These are phyloP conservation scores for Drosophila recens DNA, from an alignment of 2,888 invertebrate species.

Conservation along the genomic window DNA sequence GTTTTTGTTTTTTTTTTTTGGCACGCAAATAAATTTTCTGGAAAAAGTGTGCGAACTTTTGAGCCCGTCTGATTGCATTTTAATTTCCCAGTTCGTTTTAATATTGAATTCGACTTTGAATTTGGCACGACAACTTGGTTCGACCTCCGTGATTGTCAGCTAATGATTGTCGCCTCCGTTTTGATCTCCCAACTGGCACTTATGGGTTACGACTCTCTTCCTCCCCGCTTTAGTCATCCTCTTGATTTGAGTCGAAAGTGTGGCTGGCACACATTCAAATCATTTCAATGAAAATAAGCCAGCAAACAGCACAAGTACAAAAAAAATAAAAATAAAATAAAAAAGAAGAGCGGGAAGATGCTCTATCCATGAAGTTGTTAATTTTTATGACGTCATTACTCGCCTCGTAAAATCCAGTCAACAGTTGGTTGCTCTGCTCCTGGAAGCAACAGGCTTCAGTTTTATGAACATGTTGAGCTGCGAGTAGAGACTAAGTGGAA, in stretches of 20 bases:
- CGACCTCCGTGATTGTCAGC: slow-evolving; percentile 42
- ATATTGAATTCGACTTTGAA: slow-evolving; percentile 38
- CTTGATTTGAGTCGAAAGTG: slow-evolving; percentile 28
- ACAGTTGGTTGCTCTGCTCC: slow-evolving; percentile 79
- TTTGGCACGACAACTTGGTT: slow-evolving; percentile 31
- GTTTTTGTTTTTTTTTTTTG: slow-evolving; percentile 35
- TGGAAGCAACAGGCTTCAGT: slow-evolving; percentile 69
- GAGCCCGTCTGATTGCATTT: slow-evolving; percentile 55
- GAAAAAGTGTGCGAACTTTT: slow-evolving; percentile 39
- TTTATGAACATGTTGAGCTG: slow-evolving; percentile 71
- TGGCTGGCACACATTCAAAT: slow-evolving; percentile 67
- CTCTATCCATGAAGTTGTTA: slow-evolving; percentile 79
- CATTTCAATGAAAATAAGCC: slow-evolving; percentile 46
- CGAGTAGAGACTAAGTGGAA: slow-evolving; percentile 19
- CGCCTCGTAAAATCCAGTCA: slow-evolving; percentile 84
- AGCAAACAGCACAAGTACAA: slow-evolving; percentile 17
- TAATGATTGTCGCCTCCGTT: slow-evolving; percentile 56
- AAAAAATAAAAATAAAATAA: slow-evolving; percentile 41
- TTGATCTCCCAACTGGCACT: slow-evolving; percentile 22
- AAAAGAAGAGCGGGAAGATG: slow-evolving; percentile 14
- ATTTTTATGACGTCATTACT: slow-evolving; percentile 85
- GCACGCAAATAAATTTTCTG: slow-evolving; percentile 52
- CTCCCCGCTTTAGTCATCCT: neutral
- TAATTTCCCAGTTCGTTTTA: slow-evolving; percentile 54
- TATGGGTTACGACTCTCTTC: slow-evolving; percentile 5